These are phyloP conservation scores for Apodemus sylvaticus DNA, from an alignment of 2,113 vertebrate species.

Conservation along the genomic window DNA sequence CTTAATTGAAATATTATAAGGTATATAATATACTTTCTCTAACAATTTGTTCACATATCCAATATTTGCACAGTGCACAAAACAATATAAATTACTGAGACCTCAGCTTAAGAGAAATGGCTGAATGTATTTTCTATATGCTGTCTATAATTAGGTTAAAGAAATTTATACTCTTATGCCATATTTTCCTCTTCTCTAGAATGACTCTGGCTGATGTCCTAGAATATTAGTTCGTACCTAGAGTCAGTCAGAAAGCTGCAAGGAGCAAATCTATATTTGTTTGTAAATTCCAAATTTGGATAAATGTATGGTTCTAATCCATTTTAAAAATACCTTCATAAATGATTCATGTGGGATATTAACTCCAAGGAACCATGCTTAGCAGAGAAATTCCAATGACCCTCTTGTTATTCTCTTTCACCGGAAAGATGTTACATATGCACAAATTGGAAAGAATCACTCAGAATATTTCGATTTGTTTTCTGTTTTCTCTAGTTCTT, in stretches of 20 bases:
- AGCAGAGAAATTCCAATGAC: neutral
- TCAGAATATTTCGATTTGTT: neutral
- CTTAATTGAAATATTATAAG: neutral
- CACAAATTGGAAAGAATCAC: neutral
- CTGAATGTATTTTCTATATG: neutral
- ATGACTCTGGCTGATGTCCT: neutral
- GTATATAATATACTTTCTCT: neutral
- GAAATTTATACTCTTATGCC: neutral
- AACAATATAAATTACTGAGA: neutral
- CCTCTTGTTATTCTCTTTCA: neutral
- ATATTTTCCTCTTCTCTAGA: neutral
- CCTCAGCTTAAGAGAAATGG: neutral
- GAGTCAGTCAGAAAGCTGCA: neutral
- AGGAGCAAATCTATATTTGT: neutral
- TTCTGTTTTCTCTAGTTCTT: neutral
- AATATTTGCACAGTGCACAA: neutral
- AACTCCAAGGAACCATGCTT: neutral
- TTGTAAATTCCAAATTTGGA: neutral
- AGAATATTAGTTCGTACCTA: neutral
- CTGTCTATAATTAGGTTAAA: neutral
- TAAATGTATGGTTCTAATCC: neutral
- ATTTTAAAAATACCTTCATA: neutral
- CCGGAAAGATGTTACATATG: neutral
- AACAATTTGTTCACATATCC: neutral
- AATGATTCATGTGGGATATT: neutral